Conservation (phyloP, 2,888 invertebrate species). For the Drosophila maculinotata region DNA sequence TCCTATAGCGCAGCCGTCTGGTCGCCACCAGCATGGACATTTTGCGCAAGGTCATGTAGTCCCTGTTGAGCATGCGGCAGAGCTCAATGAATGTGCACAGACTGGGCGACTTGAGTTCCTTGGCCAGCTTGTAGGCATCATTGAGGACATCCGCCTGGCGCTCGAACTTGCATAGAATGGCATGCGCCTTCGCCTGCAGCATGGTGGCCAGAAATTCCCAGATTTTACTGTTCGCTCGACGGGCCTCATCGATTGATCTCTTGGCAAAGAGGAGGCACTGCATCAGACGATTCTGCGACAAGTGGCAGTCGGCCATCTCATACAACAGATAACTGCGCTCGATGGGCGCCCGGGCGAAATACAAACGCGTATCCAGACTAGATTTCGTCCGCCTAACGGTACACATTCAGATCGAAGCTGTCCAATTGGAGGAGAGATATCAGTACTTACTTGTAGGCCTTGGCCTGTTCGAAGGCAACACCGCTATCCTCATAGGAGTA, state of each 20-base stretch:
- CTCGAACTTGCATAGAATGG: constrained; percentile 78
- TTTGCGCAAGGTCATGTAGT: constrained; percentile 73
- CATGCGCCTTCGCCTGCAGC: constrained; percentile 77
- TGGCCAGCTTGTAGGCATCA: constrained; percentile 66
- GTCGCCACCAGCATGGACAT: constrained; percentile 56
- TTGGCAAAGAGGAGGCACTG: constrained; percentile 44
- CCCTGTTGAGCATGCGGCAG: constrained; percentile 74
- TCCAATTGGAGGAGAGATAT: too few relatives aligned
- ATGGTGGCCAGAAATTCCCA: constrained; percentile 79
- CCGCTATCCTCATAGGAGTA: constrained; percentile 27
- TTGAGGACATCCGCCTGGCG: constrained; percentile 75
- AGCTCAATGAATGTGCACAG: constrained; percentile 73
- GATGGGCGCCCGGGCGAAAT: constrained; percentile 58
- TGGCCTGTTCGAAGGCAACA: constrained; percentile 7
- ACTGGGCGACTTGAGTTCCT: constrained; percentile 57
- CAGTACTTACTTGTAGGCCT: constrained; percentile 45
- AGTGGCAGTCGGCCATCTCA: constrained; percentile 61
- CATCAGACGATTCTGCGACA: constrained; percentile 52
- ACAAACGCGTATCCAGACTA: constrained; percentile 54
- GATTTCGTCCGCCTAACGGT: constrained; percentile 1
- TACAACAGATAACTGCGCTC: constrained; percentile 68
- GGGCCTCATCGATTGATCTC: constrained; percentile 59
- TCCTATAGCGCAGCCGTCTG: constrained; percentile 29
- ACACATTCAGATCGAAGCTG: background rate
- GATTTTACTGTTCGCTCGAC: constrained; percentile 69